Evolutionary conservation across 35 echinoderm and acorn worm genomes (phyloP).

Genomic region (Anneissia japonica): DNA sequence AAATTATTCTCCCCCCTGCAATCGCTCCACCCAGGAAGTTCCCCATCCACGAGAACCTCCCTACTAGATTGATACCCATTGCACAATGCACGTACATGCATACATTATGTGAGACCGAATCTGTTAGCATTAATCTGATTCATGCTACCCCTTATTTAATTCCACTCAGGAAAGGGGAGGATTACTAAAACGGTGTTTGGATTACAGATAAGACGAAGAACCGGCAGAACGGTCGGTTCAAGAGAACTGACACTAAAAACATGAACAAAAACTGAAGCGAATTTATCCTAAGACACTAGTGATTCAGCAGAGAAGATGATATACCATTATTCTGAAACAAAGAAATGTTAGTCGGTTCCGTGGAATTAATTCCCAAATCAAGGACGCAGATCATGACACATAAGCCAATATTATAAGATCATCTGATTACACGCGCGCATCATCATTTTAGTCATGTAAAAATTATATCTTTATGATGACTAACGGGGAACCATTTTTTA

Average conservation of each 20-base stretch:
- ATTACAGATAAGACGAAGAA: neutral
- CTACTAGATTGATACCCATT: no score
- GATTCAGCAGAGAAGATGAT: neutral
- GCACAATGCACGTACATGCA: no score
- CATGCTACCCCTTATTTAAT: neutral
- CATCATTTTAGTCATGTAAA: neutral
- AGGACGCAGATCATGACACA: neutral
- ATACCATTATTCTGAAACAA: neutral
- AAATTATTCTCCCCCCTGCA: no score
- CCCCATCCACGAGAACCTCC: no score
- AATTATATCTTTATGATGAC: neutral
- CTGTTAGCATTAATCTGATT: neutral
- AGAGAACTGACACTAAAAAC: neutral
- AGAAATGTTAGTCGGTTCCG: neutral
- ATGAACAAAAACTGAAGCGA: neutral
- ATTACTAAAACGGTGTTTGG: neutral
- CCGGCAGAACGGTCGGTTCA: neutral
- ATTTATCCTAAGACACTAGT: neutral
- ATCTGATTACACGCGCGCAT: neutral
- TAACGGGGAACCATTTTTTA: neutral
- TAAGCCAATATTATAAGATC: neutral
- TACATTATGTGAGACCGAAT: neutral
- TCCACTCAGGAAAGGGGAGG: neutral
- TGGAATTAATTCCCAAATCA: neutral
- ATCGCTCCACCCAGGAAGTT: no score